phyloP scores from a whole-genome alignment of 2,797 vertebrate species.

The Podargus strigoides region DNA sequence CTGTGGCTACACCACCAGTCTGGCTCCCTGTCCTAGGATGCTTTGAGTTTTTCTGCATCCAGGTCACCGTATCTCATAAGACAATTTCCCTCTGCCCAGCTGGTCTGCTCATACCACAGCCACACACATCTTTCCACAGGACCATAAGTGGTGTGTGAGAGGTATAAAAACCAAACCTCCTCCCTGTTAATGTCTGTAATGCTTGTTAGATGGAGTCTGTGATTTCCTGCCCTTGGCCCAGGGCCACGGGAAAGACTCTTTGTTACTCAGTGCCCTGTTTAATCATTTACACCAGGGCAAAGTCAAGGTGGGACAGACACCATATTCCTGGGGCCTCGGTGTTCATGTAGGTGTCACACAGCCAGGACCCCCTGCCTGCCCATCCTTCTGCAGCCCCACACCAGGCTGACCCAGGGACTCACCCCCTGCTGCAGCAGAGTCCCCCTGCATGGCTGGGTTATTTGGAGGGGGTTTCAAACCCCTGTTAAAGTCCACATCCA shows the following conservation, averaged over 20 bases:
- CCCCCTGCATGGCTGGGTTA: not conserved
- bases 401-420: not conserved
- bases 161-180: not conserved
- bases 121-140: not conserved
- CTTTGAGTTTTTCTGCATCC: not conserved
- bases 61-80: not conserved
- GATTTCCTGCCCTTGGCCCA: not conserved
- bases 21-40: not conserved
- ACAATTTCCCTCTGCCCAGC: not conserved
- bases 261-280: not conserved
- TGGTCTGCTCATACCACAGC: not conserved
- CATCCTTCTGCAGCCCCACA: not conserved
- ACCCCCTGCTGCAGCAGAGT: not conserved
- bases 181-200: not conserved
- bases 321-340: accelerated
- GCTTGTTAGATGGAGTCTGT: not conserved
- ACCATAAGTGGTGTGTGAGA: not conserved
- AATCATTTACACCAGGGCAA: not conserved
- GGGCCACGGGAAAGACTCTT: not conserved
- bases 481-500: not conserved
- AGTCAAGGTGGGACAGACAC: not conserved
- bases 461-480: not conserved
- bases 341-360: not conserved
- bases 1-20: not conserved
- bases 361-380: not conserved